Conservation (phyloP, 2,888 invertebrate genomes). For the Drosophila hamatofila region DNA sequence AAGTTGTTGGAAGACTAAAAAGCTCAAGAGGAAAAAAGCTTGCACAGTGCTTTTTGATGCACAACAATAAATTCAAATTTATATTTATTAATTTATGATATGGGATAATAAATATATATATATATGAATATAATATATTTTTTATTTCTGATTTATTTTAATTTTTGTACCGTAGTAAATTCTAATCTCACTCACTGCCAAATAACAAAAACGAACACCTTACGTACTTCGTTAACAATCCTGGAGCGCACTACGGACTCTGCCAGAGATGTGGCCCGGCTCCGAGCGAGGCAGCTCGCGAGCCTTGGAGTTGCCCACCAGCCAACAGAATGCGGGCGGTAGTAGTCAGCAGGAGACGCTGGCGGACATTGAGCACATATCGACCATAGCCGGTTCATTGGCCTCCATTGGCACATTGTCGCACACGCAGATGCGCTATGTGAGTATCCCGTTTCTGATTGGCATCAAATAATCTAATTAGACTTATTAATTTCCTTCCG, state of each 20-base stretch:
- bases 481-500: not conserved
- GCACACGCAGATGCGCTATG: constrained; percentile 85
- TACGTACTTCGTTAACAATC: constrained; percentile 18
- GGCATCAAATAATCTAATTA: not conserved
- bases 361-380: constrained; percentile 88
- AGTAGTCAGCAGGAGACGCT: constrained; percentile 87
- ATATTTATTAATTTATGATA: too few species aligned
- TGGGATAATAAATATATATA: too few species aligned
- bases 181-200: constrained; percentile 18
- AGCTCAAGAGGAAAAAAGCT: constrained; percentile 34
- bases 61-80: not conserved
- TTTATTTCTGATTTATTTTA: too few species aligned
- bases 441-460: constrained; percentile 45
- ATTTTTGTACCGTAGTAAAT: too few species aligned
- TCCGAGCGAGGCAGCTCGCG: constrained; percentile 84
- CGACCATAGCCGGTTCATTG: constrained; percentile 91
- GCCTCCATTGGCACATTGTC: constrained; percentile 87
- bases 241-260: constrained; percentile 52
- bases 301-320: constrained; percentile 79
- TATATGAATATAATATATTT: too few species aligned
- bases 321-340: constrained; percentile 76
- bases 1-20: constrained; percentile 22
- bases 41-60: constrained; percentile 4
- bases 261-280: constrained; percentile 71
- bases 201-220: not conserved